A percentile compares a stretch with the other conserved stretches of the same genome.
These are phyloP conservation scores for Salvator merianae DNA, from an alignment of 2,113 vertebrate species.

Conservation along the genomic window DNA sequence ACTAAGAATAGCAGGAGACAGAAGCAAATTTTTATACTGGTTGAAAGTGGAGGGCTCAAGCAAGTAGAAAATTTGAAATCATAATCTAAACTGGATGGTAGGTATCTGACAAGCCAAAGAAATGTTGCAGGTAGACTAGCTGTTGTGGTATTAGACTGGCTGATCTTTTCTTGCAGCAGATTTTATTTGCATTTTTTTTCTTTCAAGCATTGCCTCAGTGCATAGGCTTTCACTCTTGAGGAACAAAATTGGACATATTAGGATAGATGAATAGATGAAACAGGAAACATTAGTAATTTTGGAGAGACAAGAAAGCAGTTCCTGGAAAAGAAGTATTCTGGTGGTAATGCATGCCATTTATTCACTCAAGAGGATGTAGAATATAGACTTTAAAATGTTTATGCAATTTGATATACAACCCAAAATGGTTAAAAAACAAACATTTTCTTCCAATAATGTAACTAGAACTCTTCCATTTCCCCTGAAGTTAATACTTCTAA, in stretches of 20 bases:
- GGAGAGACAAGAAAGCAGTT: neutral
- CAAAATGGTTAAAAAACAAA: neutral
- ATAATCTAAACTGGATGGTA: neutral
- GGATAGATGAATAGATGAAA: neutral
- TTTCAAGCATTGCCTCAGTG: neutral
- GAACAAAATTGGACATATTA: neutral
- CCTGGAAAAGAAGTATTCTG: too few relatives aligned
- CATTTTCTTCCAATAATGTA: neutral
- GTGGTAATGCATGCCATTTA: neutral
- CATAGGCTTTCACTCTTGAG: neutral
- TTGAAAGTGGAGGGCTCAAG: too few relatives aligned
- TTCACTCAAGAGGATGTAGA: neutral
- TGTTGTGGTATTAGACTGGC: neutral
- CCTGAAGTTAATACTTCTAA: neutral
- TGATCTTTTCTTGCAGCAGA: neutral
- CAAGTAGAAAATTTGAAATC: too few relatives aligned
- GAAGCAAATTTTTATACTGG: neutral
- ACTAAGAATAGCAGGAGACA: too few relatives aligned
- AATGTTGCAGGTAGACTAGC: neutral
- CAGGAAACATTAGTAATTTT: neutral
- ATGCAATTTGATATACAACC: neutral
- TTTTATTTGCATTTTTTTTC: too few relatives aligned
- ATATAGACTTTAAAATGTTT: neutral
- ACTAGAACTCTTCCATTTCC: neutral
- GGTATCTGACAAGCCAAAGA: neutral